phyloP scores from a whole-genome alignment of 2,113 vertebrate species.

The Aptenodytes forsteri region DNA sequence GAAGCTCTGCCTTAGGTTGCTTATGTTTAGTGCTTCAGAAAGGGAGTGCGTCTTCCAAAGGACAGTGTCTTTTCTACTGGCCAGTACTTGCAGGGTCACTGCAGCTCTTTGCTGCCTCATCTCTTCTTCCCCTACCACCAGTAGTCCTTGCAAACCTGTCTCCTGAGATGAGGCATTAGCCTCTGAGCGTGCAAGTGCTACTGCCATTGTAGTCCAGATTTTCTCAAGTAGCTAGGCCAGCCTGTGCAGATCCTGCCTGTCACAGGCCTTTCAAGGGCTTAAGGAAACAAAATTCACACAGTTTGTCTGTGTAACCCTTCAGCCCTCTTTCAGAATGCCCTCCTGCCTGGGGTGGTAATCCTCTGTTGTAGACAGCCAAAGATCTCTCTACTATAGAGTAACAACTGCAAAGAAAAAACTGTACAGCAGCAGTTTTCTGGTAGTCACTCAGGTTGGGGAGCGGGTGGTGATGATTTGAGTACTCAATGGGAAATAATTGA shows the following conservation, averaged over 20 bases:
- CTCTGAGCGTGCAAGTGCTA: neutral
- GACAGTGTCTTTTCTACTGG: neutral
- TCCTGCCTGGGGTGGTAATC: neutral
- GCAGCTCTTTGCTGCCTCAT: neutral
- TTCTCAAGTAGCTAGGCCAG: neutral
- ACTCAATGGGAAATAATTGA: neutral
- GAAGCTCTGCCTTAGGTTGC: neutral
- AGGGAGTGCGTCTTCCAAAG: neutral
- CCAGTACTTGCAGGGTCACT: neutral
- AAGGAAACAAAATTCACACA: neutral
- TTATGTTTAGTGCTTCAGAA: neutral
- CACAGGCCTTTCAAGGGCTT: neutral
- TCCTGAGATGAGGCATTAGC: neutral
- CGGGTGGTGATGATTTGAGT: neutral
- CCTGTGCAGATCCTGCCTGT: neutral
- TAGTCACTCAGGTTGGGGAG: neutral
- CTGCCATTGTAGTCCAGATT: neutral
- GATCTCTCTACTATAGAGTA: neutral
- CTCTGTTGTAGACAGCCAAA: neutral
- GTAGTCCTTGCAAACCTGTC: neutral
- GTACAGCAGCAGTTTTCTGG: neutral
- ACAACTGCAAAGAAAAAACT: neutral
- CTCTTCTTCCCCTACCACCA: neutral
- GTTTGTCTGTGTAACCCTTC: neutral
- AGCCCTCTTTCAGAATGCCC: neutral